phyloP scores from a whole-genome alignment of 2,888 invertebrate species.

The Drosophila neutralis region DNA sequence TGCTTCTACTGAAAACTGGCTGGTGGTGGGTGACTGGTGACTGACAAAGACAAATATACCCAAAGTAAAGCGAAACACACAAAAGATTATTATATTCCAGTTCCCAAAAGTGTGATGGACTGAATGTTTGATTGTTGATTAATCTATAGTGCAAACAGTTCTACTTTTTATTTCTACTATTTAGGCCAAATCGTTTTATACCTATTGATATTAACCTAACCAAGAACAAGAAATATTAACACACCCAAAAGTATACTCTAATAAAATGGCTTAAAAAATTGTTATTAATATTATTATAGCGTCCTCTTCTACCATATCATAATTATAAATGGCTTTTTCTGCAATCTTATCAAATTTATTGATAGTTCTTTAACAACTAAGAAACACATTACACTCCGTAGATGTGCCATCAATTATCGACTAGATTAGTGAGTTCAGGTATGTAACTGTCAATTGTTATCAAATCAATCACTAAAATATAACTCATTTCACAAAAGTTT shows the following conservation, averaged over 20 bases:
- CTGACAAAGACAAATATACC: not conserved
- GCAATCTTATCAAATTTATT: constrained; percentile 30
- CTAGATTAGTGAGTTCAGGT: not conserved
- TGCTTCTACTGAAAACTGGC: not conserved
- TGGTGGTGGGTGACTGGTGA: not conserved
- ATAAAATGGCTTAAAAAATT: not conserved
- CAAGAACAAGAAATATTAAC: not conserved
- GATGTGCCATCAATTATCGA: not conserved
- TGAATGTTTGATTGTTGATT: not conserved
- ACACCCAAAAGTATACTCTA: constrained; percentile 53
- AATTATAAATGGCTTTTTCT: not conserved
- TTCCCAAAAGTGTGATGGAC: not conserved
- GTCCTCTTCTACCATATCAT: not conserved
- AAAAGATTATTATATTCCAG: not conserved
- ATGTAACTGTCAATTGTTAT: not conserved
- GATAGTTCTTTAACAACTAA: not conserved
- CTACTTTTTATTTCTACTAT: not conserved
- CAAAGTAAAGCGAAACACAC: not conserved
- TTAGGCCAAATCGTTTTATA: not conserved
- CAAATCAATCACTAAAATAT: not conserved
- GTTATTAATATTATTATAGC: not conserved
- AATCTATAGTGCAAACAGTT: not conserved
- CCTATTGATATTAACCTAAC: not conserved
- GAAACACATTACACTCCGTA: not conserved
- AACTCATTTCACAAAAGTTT: not conserved